These are phyloP conservation scores for Bergia puertoricense DNA, from an alignment of 92 coral and sea anemone genomes.

Conservation along the genomic window DNA sequence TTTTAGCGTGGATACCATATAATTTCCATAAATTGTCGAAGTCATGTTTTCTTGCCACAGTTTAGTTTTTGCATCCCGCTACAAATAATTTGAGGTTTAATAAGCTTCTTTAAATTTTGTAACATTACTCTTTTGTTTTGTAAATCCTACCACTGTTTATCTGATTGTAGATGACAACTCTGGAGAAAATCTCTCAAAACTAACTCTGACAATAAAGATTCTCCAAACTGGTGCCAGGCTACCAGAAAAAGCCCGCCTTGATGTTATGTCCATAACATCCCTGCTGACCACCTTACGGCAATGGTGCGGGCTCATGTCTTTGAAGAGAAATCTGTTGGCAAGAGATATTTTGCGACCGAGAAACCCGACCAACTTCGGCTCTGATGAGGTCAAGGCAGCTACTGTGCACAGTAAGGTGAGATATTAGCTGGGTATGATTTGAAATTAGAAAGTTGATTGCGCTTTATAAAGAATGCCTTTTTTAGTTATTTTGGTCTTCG, in stretches of 20 bases:
- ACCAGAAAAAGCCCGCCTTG: conserved; percentile 49
- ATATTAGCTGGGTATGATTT: background rate
- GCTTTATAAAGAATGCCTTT: background rate
- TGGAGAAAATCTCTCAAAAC: background rate
- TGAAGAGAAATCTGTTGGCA: conserved; percentile 69
- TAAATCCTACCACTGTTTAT: background rate
- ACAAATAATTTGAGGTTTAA: background rate
- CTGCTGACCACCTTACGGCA: conserved; percentile 79
- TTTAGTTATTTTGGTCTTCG: background rate
- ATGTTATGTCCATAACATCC: conserved; percentile 64
- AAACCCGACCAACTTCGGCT: conserved; percentile 59
- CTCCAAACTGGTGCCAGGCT: conserved; percentile 38
- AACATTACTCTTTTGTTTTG: background rate
- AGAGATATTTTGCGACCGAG: conserved; percentile 86
- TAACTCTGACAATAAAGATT: conserved; percentile 23
- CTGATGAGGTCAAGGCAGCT: conserved; percentile 35
- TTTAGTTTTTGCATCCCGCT: too few species aligned
- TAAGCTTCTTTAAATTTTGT: too few species aligned
- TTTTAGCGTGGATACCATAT: too few species aligned
- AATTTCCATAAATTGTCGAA: too few species aligned
- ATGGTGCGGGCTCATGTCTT: conserved; percentile 77
- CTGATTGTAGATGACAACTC: background rate
- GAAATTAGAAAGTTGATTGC: background rate
- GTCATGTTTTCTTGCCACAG: too few species aligned
- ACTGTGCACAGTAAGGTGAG: conserved; percentile 45